Base-by-base conservation (phyloP, 2,888 invertebrate species). In the Nyleta sp. region DNA sequence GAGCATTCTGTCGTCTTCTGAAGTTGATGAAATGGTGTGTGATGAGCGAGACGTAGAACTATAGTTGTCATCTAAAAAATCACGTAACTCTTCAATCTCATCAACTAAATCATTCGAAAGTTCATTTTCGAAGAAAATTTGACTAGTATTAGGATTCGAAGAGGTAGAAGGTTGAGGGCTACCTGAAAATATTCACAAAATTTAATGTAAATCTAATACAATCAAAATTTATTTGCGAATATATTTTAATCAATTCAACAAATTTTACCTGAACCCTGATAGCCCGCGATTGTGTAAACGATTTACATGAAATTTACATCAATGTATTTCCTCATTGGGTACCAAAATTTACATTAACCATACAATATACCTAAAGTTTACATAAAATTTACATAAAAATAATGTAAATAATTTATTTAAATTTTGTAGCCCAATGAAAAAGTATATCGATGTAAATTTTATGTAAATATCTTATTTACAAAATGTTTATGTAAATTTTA, bases 1-100 rank as follows among this genome's bases (percentile, higher is more conserved):
- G 40, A 11, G 40, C 40, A 13, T 40, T 40, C 40, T 40, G 5
- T 17, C 40, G 5, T 40, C 40, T 40, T 40, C 40, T 40, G 40
- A 40, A 13, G 10, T 40, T 17, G 40, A 17, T 40, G 4, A 40
- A 40, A 3, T 17, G 3, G 40, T 11, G 40, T 15, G 17, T 40
- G 17, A 11, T 40, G 13, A 40, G 40, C 40, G 4, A 40, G 17
- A 15, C 13, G 40, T 13, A 40, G 17, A 40, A 40, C 40, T 40
- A 17, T 17, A 17, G 40, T 40, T 17, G 10, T 40, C 17, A 40
- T 11, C 40, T 8, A 8, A 40, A 40, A 8, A 1, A 13, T 17
- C 17, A 40, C 17, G 3, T 40, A 40, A 40, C 40, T 40, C 15
- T 40, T 17, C 40, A 40, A 6, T 17, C 10, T 40, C 40, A 11